These are phyloP conservation scores for Rhyacophila brunnea DNA, from an alignment of 1,140 invertebrate genomes.

Conservation along the genomic window DNA sequence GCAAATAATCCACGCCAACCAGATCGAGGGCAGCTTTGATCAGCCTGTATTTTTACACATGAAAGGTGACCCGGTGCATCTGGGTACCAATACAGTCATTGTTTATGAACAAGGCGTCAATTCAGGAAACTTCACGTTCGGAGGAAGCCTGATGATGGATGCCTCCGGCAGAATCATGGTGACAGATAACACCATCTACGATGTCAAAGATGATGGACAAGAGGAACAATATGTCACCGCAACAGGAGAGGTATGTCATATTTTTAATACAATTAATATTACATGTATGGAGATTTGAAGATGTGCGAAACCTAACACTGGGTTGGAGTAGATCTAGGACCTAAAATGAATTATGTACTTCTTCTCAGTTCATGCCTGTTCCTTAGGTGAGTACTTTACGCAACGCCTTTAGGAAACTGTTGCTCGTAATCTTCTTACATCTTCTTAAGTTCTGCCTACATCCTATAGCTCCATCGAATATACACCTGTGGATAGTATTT, in stretches of 20 bases:
- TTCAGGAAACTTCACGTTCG: constrained; percentile 46
- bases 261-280: no score
- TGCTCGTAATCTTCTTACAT: no score
- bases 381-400: no score
- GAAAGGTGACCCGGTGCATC: constrained; percentile 44
- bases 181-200: constrained; percentile 52
- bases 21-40: constrained; percentile 38
- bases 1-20: constrained; percentile 49
- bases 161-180: constrained; percentile 46
- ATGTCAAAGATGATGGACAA: constrained; percentile 51
- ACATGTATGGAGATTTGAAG: no score
- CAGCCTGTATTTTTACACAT: constrained; percentile 41
- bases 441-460: no score
- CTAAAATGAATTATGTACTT: no score
- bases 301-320: no score
- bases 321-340: no score
- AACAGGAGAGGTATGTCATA: constrained; percentile 12
- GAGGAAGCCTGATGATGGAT: constrained; percentile 52
- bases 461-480: no score
- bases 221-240: constrained; percentile 16
- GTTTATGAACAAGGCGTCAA: constrained; percentile 44
- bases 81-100: constrained; percentile 52
- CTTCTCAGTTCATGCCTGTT: no score
- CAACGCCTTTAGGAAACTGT: no score
- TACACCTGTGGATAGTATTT: no score